phyloP scores from a whole-genome alignment of 2,888 invertebrate species.

The Ichneumoninae sp. region DNA sequence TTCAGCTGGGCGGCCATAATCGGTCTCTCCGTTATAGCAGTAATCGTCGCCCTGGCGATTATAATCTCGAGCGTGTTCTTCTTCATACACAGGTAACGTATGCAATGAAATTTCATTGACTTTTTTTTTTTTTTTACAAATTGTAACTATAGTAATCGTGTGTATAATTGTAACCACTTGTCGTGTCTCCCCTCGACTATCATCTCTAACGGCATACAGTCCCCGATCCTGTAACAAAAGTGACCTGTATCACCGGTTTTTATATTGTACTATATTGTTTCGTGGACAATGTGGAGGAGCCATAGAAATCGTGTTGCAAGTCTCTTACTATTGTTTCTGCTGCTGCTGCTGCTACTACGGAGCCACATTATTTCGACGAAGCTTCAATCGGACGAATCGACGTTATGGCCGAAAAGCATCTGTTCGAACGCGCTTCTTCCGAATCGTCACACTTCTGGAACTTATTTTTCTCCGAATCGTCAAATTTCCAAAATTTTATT shows the following conservation, averaged over 20 bases:
- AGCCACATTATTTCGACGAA: no score
- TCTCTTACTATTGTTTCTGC: not conserved
- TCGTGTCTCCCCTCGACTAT: not conserved
- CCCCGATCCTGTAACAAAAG: not conserved
- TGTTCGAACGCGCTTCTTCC: no score
- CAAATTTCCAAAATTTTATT: no score
- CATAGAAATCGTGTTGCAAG: conserved; percentile 13
- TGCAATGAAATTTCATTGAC: not conserved
- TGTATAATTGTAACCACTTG: conserved; percentile 14
- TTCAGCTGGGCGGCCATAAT: conserved; percentile 95
- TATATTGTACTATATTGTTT: conserved; percentile 31
- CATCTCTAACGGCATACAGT: conserved; percentile 10
- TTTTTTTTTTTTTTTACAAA: not conserved
- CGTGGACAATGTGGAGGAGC: conserved; percentile 13
- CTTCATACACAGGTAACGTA: conserved; percentile 92
- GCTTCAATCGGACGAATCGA: no score
- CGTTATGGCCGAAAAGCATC: no score
- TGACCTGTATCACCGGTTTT: not conserved
- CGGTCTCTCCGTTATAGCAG: conserved; percentile 95
- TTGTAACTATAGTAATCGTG: conserved; percentile 4
- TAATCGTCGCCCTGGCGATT: conserved; percentile 94
- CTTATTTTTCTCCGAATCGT: no score
- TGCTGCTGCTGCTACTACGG: no score
- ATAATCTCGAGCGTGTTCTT: conserved; percentile 95
- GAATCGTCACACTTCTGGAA: no score